Conservation (phyloP, 2,113 vertebrate genomes). For the Spermophilus dauricus region DNA sequence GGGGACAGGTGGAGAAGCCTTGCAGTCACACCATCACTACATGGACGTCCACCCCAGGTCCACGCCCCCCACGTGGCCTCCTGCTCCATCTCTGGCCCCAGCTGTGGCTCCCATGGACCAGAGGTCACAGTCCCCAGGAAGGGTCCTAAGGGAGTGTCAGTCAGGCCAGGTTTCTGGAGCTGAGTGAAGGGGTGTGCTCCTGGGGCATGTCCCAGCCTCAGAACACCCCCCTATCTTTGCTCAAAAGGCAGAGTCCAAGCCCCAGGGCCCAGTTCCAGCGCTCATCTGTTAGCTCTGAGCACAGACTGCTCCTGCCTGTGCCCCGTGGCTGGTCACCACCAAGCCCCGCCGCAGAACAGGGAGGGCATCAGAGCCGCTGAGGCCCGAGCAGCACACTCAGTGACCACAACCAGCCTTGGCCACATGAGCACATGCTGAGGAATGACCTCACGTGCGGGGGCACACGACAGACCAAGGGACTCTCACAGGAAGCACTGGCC, state of each 20-base stretch:
- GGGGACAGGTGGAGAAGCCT: background rate
- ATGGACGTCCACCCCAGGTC: background rate
- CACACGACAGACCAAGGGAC: too few relatives aligned
- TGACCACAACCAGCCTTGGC: too few relatives aligned
- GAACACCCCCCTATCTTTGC: background rate
- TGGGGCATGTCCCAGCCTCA: background rate
- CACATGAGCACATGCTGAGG: too few relatives aligned
- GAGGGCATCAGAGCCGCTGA: too few relatives aligned
- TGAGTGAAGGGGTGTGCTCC: rapidly evolving
- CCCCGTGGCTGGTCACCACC: too few relatives aligned
- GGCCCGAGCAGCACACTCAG: too few relatives aligned
- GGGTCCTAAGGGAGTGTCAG: rapidly evolving
- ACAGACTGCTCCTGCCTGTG: too few relatives aligned
- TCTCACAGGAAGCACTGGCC: background rate
- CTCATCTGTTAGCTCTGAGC: background rate
- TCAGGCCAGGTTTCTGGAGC: background rate
- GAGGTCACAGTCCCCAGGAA: background rate
- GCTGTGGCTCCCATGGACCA: rapidly evolving
- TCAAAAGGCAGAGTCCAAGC: background rate
- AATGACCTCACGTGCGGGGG: too few relatives aligned
- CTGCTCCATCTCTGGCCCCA: rapidly evolving
- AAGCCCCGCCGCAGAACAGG: too few relatives aligned
- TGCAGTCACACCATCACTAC: too few relatives aligned
- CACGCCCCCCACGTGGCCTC: background rate
- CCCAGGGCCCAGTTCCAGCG: background rate